Conservation (phyloP, 2,797 vertebrate species). For the Pangasius larnaudii region DNA sequence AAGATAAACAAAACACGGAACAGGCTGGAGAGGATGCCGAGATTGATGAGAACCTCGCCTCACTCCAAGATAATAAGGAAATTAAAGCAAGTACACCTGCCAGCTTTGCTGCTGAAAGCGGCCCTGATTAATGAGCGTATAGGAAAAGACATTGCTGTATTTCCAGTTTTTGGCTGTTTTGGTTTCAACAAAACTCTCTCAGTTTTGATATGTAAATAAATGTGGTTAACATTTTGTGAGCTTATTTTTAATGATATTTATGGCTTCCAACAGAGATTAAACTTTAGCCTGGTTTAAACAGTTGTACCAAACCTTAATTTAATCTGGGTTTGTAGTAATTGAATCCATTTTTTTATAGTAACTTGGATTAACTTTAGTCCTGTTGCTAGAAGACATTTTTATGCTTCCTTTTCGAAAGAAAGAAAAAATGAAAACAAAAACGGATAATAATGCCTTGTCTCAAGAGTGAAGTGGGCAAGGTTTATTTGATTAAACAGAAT, state of each 20-base stretch:
- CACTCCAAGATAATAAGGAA: conserved; percentile 31
- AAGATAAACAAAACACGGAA: conserved; percentile 6
- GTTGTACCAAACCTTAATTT: not conserved
- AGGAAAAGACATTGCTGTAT: not conserved
- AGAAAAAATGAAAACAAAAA: not conserved
- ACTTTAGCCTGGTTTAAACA: not conserved
- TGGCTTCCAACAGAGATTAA: not conserved
- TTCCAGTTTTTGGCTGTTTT: conserved; percentile 6
- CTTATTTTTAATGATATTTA: not conserved
- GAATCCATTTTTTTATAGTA: not conserved
- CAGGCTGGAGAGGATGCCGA: not conserved
- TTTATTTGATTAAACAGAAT: not conserved
- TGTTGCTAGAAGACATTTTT: not conserved
- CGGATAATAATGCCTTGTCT: not conserved
- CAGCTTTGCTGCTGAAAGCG: not conserved
- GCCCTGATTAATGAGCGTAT: not conserved
- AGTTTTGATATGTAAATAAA: conserved; percentile 38
- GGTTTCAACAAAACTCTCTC: not conserved
- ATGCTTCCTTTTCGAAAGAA: not conserved
- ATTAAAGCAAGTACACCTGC: not conserved
- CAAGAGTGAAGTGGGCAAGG: not conserved
- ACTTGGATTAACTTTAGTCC: not conserved
- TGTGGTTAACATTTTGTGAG: conserved; percentile 1
- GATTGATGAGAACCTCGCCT: conserved; percentile 15
- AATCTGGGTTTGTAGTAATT: no score